These are phyloP conservation scores for Mormyrops attenuatus DNA, from an alignment of 2,797 vertebrate species.

Conservation along the genomic window DNA sequence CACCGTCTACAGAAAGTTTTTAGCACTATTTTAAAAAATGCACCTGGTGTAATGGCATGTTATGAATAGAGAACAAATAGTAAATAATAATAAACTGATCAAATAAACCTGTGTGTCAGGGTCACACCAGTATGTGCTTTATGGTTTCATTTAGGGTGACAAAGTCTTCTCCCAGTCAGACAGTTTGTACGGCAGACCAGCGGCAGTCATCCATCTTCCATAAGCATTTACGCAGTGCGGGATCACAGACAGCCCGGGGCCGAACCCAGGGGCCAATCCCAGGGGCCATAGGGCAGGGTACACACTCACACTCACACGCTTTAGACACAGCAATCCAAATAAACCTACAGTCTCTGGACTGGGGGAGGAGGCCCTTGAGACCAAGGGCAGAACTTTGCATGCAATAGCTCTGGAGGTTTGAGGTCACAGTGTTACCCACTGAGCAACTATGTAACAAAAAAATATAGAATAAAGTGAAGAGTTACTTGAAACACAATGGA, in stretches of 20 bases:
- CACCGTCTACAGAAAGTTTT: neutral
- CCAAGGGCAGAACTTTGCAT: neutral
- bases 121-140: neutral
- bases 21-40: neutral
- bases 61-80: neutral
- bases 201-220: neutral
- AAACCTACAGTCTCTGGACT: neutral
- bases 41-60: neutral
- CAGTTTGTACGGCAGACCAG: neutral
- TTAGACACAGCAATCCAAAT: neutral
- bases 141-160: neutral
- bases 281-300: neutral
- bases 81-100: neutral
- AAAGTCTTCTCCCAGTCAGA: neutral
- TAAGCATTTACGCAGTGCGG: neutral
- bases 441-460: neutral
- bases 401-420: neutral
- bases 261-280: neutral
- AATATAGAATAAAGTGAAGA: neutral
- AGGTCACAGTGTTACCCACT: neutral
- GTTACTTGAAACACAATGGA: neutral
- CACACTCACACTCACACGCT: neutral
- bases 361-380: neutral
- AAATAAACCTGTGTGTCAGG: neutral
- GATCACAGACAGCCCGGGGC: neutral